Percentiles rank a stretch among this genome's conserved stretches.
phyloP scores from a whole-genome alignment of 2,113 vertebrate genomes.

The Parus major region DNA sequence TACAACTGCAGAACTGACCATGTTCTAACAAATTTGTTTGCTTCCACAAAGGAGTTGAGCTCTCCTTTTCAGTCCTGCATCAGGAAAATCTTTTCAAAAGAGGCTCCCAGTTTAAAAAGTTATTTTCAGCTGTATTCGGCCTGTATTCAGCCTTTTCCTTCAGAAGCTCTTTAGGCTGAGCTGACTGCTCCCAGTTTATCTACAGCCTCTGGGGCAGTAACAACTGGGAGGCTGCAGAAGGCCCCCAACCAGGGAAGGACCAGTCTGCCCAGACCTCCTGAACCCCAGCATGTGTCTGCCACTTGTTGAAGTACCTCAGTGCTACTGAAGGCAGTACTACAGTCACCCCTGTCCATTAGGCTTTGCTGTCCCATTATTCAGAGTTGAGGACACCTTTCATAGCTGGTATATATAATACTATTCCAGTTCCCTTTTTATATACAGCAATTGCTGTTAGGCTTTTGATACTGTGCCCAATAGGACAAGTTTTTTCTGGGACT shows the following conservation, averaged over 20 bases:
- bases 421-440: not conserved
- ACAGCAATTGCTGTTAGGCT: not conserved
- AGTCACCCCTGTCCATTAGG: not conserved
- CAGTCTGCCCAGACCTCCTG: not conserved
- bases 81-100: not conserved
- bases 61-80: not conserved
- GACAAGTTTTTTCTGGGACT: not conserved
- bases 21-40: not conserved
- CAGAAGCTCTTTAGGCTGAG: not conserved
- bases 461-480: not conserved
- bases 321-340: not conserved
- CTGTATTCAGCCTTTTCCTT: not conserved
- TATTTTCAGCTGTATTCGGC: not conserved
- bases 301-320: not conserved
- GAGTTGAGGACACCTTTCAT: not conserved
- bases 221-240: not conserved
- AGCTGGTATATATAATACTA: not conserved
- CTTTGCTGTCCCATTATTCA: not conserved
- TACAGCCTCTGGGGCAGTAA: not conserved
- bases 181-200: not conserved
- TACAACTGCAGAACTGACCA: not conserved
- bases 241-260: fast-evolving
- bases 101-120: not conserved
- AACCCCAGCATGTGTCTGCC: not conserved
- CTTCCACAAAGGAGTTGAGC: not conserved